Evolutionary conservation across 2,797 vertebrate genomes (phyloP).

Genomic region (Morelia viridis): DNA sequence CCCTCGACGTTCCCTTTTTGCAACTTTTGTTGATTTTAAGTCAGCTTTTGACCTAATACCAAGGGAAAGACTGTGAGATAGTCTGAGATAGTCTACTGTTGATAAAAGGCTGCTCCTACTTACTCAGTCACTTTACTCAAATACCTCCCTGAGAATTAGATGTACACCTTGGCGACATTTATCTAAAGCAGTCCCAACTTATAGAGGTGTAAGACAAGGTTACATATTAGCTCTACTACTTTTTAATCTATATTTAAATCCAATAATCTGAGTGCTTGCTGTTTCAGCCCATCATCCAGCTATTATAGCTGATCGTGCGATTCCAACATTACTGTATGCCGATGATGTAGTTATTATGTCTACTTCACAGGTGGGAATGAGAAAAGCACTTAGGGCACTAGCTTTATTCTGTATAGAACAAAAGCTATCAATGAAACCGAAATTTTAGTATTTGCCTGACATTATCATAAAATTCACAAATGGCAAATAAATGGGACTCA

Average conservation of each 20-base stretch:
- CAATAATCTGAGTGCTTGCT: not conserved
- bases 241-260: not conserved
- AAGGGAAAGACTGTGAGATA: not conserved
- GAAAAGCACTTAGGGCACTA: not conserved
- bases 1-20: not conserved
- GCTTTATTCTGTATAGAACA: not conserved
- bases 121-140: not conserved
- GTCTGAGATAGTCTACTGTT: not conserved
- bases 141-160: not conserved
- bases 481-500: not conserved
- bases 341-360: not conserved
- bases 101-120: not conserved
- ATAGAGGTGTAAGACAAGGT: not conserved
- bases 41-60: not conserved
- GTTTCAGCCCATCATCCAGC: not conserved
- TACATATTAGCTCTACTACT: not conserved
- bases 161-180: not conserved
- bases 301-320: not conserved
- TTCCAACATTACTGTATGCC: not conserved
- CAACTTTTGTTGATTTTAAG: not conserved
- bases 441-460: not conserved
- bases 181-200: not conserved
- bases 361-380: too few species aligned
- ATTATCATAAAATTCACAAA: not conserved
- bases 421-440: not conserved